Conservation (phyloP, 2,888 invertebrate genomes). For the Sycophila texana region DNA sequence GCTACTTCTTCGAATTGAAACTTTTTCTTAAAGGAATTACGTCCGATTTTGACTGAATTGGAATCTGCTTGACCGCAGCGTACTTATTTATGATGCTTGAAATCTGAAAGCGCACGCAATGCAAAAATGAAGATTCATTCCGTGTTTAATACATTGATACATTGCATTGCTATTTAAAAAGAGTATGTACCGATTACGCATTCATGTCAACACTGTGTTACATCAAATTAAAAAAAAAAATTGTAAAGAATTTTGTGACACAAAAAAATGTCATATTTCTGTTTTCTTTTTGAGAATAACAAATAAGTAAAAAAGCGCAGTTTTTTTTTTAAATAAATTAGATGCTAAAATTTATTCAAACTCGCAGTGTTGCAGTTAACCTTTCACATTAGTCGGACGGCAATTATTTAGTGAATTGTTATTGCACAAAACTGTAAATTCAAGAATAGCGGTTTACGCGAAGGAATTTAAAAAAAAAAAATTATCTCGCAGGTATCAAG, state of each 20-base stretch:
- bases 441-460: too few species aligned
- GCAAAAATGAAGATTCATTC: conserved; percentile 29
- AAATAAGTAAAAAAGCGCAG: too few species aligned
- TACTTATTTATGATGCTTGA: conserved; percentile 7
- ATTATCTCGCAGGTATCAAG: not conserved
- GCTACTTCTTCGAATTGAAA: conserved; percentile 11
- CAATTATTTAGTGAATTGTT: too few species aligned
- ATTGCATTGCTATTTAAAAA: conserved; percentile 2
- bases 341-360: too few species aligned
- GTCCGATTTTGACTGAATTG: conserved; percentile 20
- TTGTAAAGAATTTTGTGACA: too few species aligned
- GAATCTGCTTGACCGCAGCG: conserved; percentile 43
- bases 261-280: not conserved
- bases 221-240: too few species aligned
- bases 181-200: not conserved
- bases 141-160: not conserved
- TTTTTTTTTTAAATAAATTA: too few species aligned
- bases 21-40: conserved; percentile 34
- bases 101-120: conserved; percentile 24
- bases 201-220: not conserved
- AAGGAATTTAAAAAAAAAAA: too few species aligned
- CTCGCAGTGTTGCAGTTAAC: too few species aligned
- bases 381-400: too few species aligned
- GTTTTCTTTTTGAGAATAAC: not conserved
- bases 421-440: too few species aligned